phyloP scores from a whole-genome alignment of 2,888 invertebrate species.

The Himalopsyche tibetana region DNA sequence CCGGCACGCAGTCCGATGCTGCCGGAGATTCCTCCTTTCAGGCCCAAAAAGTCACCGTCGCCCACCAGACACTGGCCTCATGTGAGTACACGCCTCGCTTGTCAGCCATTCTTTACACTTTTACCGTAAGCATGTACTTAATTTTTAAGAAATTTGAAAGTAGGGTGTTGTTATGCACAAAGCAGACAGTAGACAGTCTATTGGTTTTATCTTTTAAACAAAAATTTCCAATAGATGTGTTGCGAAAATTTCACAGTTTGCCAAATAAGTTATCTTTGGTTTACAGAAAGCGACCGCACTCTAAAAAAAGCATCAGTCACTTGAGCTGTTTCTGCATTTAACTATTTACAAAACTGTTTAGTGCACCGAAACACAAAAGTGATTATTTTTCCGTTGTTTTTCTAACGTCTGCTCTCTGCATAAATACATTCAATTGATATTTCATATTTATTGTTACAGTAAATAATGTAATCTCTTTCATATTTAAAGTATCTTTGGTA shows the following conservation, averaged over 20 bases:
- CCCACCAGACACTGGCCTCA: conserved; percentile 65
- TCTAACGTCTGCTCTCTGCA: background rate
- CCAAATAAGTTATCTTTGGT: no score
- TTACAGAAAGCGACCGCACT: no score
- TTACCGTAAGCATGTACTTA: background rate
- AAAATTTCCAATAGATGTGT: no score
- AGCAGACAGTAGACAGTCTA: conserved; percentile 69
- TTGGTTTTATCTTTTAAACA: no score
- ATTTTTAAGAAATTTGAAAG: background rate
- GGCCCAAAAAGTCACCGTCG: conserved; percentile 74
- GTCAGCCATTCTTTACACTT: conserved; percentile 7
- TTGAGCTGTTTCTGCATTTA: no score
- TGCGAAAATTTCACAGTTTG: no score
- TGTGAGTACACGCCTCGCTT: conserved; percentile 52
- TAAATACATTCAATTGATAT: background rate
- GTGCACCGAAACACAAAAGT: no score
- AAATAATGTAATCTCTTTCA: no score
- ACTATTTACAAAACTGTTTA: no score
- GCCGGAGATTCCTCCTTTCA: conserved; percentile 77
- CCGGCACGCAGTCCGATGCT: conserved; percentile 68
- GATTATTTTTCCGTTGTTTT: no score
- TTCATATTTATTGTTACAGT: background rate
- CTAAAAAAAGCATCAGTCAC: no score
- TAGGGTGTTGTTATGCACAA: conserved; percentile 67
- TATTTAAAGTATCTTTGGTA: no score